Evolutionary conservation across 2,797 vertebrate genomes (phyloP).

Genomic region (Scleropages formosus): DNA sequence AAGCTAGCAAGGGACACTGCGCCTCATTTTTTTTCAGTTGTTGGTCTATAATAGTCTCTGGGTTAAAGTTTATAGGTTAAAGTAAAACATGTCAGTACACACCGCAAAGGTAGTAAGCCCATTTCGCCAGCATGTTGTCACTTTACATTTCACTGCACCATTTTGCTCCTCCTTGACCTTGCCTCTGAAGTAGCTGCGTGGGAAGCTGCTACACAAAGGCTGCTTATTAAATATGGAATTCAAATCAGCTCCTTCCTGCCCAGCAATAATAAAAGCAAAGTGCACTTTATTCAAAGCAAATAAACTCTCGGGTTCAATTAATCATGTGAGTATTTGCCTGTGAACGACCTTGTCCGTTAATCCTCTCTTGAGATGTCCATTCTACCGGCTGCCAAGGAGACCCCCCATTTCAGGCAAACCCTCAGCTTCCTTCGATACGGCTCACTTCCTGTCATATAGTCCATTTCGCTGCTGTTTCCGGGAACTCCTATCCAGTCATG

Average conservation of each 20-base stretch:
- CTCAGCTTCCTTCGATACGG: slow-evolving; percentile 27
- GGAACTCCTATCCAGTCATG: not conserved
- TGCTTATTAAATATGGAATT: slow-evolving; percentile 25
- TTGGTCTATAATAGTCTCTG: not conserved
- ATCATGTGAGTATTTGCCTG: slow-evolving; percentile 11
- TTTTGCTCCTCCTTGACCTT: not conserved
- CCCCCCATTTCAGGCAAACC: not conserved
- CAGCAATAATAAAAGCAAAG: slow-evolving; percentile 13
- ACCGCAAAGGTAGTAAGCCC: not conserved
- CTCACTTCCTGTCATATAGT: slow-evolving; percentile 12
- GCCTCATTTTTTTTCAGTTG: not conserved
- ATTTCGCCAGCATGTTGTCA: not conserved
- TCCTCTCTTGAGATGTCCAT: not conserved
- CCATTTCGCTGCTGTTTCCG: not conserved
- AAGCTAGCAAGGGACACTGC: not conserved
- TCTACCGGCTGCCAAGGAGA: not conserved
- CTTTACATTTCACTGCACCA: not conserved
- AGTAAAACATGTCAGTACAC: not conserved
- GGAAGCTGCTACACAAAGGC: not conserved
- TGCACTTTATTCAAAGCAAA: slow-evolving; percentile 21
- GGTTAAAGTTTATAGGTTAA: slow-evolving; percentile 1
- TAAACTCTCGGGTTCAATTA: slow-evolving; percentile 18
- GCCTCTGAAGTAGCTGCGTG: not conserved
- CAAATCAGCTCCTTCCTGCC: slow-evolving; percentile 21
- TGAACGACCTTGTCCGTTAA: slow-evolving; percentile 2